Base-by-base conservation (phyloP, 64 coral and sea anemone species). In the Montipora cactus region DNA sequence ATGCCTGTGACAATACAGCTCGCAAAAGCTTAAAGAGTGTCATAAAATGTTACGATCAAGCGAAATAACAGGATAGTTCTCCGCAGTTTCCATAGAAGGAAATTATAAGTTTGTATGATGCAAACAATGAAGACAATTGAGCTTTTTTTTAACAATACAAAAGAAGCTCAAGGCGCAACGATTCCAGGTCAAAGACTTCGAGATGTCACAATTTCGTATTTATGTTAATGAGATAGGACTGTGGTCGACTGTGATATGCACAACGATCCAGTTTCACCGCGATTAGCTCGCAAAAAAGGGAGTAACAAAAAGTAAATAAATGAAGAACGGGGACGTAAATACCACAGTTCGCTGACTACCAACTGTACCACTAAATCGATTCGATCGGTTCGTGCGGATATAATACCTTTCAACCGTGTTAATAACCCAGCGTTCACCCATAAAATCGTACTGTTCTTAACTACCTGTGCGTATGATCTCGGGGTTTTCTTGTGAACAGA, bases 341-440 rank as follows among this genome's bases (percentile, higher is more conserved):
- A 64, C 13, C 14, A 64, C 59, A 64, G 11, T 16, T 64, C 59
- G 14, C 59, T 64, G 59, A 8, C 8, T 19, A 64, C 14, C 13
- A 64, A 64, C 13, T 64, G 59, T 64, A 64, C 59, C 9, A 64
- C 13, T 71, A 71, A 71, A 71, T 64, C 59, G 59, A 86, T 86
- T 71, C 82, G 46, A 86, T 71, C 15, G 4, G 21, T 71, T 71
- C 20, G 8, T 52, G 70, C 4, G 16, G 62, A 21, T 49, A 1
- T 37, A 37, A 37, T 37, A 37, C 9, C 52, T 55, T 55, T 10
- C 47, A 58, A 18, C 50, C 59, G 50, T 81, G 50, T 23, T 25
- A 81, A 81, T 81, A 7, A 81, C 50, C 23, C 28, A 46, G 12
- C 51, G 28, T 37, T 49, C 52, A 5, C 10, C 11, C n/a, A 25